Conservation (phyloP, 2,113 vertebrate genomes). For the Cacatua alba region DNA sequence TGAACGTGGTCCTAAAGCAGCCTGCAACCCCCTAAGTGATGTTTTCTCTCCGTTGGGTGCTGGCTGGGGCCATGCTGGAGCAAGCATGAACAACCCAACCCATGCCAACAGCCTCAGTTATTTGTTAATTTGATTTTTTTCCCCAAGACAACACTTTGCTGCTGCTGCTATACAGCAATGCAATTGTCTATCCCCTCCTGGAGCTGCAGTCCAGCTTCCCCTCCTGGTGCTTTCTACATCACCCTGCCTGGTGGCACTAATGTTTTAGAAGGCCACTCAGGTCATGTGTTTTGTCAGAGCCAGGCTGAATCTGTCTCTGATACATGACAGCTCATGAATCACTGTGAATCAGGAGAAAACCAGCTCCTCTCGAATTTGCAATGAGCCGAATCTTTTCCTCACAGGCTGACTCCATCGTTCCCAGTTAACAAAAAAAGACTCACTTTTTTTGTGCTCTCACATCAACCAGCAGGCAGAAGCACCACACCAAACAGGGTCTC, state of each 20-base stretch:
- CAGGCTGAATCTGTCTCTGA: neutral
- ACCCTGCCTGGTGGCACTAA: neutral
- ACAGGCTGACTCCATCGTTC: neutral
- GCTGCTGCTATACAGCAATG: neutral
- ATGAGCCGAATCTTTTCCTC: neutral
- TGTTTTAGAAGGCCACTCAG: neutral
- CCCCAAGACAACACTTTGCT: fast-evolving
- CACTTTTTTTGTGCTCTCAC: neutral
- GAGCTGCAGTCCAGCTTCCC: neutral
- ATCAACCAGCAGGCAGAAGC: neutral
- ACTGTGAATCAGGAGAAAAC: neutral
- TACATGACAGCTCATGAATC: neutral
- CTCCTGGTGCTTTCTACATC: neutral
- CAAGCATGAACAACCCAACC: neutral
- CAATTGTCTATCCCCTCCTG: neutral
- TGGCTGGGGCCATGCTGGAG: neutral
- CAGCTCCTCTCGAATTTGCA: neutral
- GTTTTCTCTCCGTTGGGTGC: neutral
- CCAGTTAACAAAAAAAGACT: neutral
- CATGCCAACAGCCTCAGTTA: neutral
- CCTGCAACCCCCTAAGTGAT: neutral
- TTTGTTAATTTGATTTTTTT: neutral
- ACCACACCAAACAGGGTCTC: neutral
- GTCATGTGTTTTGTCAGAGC: neutral
- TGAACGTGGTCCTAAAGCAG: neutral